Evolutionary conservation across 2,113 vertebrate genomes (phyloP), one percentile per base, ranked within the genome.

Genomic region (Nycticebus coucang): DNA sequence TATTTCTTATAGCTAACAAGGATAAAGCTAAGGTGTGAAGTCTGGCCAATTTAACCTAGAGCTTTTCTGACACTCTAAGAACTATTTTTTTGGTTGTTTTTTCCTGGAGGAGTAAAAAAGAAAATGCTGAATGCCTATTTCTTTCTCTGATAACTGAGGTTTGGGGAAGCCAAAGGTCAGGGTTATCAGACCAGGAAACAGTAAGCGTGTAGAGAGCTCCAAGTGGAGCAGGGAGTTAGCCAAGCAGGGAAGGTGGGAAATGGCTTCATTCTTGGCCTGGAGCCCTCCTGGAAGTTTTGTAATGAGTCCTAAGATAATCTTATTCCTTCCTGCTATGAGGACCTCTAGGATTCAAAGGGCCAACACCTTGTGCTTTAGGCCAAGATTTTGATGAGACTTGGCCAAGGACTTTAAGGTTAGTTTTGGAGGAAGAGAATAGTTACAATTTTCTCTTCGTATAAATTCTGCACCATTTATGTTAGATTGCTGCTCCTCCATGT

Each of bases 161-260:
- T 62, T 81, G 53, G 30, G 75, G 77, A 84, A 94, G 75, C 82
- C 50, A 75, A 10, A 55, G 72, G 35, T 86, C 50, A 66, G 33
- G 95, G 92, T 95, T 97, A 89, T 96, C 85, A 86, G 92, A n/a
- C 68, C 79, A 95, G 96, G 96, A 95, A 97, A 72, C 81, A 78
- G 26, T 75, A 85, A 28, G 75, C 59, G 37, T 80, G 89, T 71
- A 53, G 72, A 94, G 75, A 89, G 28, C 26, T 91, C 92, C 86
- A 91, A 93, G 89, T 91, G 21, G 95, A 86, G 79, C 72, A 35
- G 88, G 79, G 78, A 62, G 35, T 28, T 84, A 66, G 94, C 93
- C 95, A 92, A 91, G 62, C n/a, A 12, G 14, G 35, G 64, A 55
- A 95, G 75, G 69, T 2, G 11, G 94, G 78, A 93, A 91, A 64